phyloP scores from a whole-genome alignment of 1,140 invertebrate genomes.

The Drosophila repleta region DNA sequence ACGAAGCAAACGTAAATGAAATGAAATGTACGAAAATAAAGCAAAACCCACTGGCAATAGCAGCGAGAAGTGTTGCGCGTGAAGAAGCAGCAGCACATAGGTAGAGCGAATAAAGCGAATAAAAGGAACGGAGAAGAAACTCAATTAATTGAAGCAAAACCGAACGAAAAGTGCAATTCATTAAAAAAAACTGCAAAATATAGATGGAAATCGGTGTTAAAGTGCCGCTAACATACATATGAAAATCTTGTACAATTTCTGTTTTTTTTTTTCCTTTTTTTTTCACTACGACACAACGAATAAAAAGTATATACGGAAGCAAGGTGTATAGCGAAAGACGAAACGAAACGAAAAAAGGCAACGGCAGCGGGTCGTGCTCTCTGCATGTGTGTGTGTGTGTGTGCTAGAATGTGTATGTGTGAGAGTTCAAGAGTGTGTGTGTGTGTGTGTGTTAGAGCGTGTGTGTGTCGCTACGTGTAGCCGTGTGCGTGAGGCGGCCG shows the following conservation, averaged over 20 bases:
- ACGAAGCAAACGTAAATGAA: conserved; percentile 38
- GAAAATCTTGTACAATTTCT: conserved; percentile 35
- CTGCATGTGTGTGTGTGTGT: conserved; percentile 26
- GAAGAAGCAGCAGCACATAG: conserved; percentile 48
- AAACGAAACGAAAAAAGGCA: conserved; percentile 62
- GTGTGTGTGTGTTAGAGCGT: conserved; percentile 35
- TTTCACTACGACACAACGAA: conserved; percentile 37
- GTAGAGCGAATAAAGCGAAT: conserved; percentile 50
- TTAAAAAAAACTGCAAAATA: conserved; percentile 20
- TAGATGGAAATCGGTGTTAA: conserved; percentile 22
- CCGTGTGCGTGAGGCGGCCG: conserved; percentile 62
- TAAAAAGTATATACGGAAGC: conserved; percentile 76
- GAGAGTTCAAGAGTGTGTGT: conserved; percentile 26
- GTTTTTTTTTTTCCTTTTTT: conserved; percentile 47
- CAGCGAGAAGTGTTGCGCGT: conserved; percentile 46
- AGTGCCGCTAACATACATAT: conserved; percentile 36
- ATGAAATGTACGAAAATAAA: conserved; percentile 49
- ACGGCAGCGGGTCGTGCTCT: conserved; percentile 56
- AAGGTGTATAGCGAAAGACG: conserved; percentile 73
- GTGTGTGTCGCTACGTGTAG: conserved; percentile 35
- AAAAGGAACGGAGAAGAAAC: conserved; percentile 30
- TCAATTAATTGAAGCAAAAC: conserved; percentile 29
- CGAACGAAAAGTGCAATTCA: conserved; percentile 37
- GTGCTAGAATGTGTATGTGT: conserved; percentile 13
- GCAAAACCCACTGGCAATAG: conserved; percentile 42